Evolutionary conservation across 2,888 invertebrate genomes (phyloP), one percentile per base, ranked within the genome.

Genomic region (Ethmia dodecea): DNA sequence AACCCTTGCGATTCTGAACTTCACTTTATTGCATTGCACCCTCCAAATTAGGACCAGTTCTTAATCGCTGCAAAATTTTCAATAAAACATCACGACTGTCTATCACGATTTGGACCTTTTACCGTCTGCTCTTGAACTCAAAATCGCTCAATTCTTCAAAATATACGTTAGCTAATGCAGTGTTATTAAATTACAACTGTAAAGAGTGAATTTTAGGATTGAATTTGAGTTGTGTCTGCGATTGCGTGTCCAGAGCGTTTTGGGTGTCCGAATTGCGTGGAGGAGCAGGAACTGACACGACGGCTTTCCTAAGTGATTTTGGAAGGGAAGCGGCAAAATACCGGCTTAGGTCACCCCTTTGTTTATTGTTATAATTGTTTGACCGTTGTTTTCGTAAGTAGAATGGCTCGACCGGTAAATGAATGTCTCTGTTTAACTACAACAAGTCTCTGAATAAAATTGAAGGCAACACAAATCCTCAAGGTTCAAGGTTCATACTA

Each of bases 281-380:
- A 11, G 51, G 60, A 54, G 52, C 52, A 60, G 58, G 52, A 38
- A 55, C 56, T 65, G 65, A 69, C 64, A 61, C 59, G 52, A 55
- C 50, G 61, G 66, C 65, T 68, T 67, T 57, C 58, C 66, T 69
- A 66, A 66, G 63, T 70, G 65, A 67, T 66, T 69, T 60, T 59
- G 60, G 55, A 60, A 62, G 69, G 59, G 55, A 43, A 34, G 44
- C 26, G 26, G 26, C 50, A 48, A 45, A 53, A 49, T 45, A 41
- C 45, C 47, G 43, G 44, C 40, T 38, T 45, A 28, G 47, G 55
- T 40, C 50, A 47, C 49, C 56, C 55, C 49, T 51, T 59, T 53
- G 50, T 52, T 52, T 49, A 46, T 45, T 50, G 43, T 47, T 51
- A 38, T 47, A 46, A 52, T 47, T 44, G 40, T 46, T 37, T 42